Evolutionary conservation across 2,113 vertebrate species (phyloP), one percentile per base, ranked within the genome.

Genomic region (Eulemur rufifrons): DNA sequence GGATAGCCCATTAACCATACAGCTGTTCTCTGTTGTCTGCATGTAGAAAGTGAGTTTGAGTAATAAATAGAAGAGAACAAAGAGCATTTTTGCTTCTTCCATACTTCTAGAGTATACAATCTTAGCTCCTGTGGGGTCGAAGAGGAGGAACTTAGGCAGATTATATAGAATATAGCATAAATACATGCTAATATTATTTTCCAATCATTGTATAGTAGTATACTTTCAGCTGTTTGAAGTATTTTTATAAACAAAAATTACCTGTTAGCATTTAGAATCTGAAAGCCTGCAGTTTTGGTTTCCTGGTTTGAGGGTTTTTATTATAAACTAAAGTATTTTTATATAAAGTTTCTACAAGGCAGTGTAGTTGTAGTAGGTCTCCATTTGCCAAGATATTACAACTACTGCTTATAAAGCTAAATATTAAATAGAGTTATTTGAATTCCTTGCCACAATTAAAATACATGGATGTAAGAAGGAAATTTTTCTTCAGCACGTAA

Each of bases 161-260:
- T n/a, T 68, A 81, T 29, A 21, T 59, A n/a, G 3, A 89, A 68
- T 27, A 78, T 12, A 52, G 2, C 3, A 15, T 66, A 89, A 76
- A 74, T 23, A 47, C n/a, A 68, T 52, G 73, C 12, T 61, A 81
- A 78, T 66, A 80, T 17, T 54, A 69, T 82, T 92, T 96, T 52
- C 18, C 61, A 52, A 47, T 92, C 39, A 83, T 59, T 6, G 3
- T 76, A 39, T 14, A 45, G 12, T 91, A 45, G 32, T n/a, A 88
- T 32, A 9, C 6, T 82, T 88, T 89, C 25, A 59, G 27, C n/a
- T n/a, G 8, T 23, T 81, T 11, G 18, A 94, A 86, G 10, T 82
- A 61, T n/a, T 86, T 96, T 96, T 77, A 59, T 61, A 94, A 59
- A 82, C 25, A 89, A 54, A 93, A 97, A 61, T 82, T 71, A 95